Evolutionary conservation across 2,888 invertebrate species (phyloP), one percentile per base, ranked within the genome.

Genomic region (Latrodectus hesperus): DNA sequence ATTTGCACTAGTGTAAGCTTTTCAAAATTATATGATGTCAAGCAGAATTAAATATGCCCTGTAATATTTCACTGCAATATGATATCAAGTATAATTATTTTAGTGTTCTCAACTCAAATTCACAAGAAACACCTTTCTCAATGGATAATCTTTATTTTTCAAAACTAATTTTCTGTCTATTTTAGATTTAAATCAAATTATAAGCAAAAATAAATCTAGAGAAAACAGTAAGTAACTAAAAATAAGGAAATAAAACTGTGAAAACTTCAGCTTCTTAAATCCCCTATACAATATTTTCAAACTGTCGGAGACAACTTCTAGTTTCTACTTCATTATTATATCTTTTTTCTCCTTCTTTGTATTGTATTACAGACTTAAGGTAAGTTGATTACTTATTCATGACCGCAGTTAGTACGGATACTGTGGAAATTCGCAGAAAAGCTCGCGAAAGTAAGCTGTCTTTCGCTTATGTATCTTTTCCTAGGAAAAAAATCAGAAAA

Each of bases 361-460:
- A 70, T 82, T 82, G 82, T 75, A 67, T 82, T 82, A 70, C 75
- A 49, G 49, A 68, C 53, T 60, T 53, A 75, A 49, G 70, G 74
- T 74, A 75, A 55, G 12, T 26, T 68, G 52, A 75, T 82, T 82
- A 70, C 60, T 82, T 82, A 75, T 82, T 82, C 82, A 82, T 82
- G 82, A 70, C 51, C 49, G 26, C 75, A 82, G 75, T 75, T 82
- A 82, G 75, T n/a, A 51, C 38, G 22, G 22, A 38, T 51, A 60
- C 68, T 6, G 38, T 16, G 65, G 82, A 70, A 60, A 17, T 82
- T 68, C 70, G 22, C n/a, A 52, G 60, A 60, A 60, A 60, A 60
- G 60, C n/a, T 6, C 60, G 3, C 60, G 60, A 60, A 4, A 38
- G 4, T 38, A 38, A 38, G 38, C 38, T 38, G 38, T 38, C 38